Evolutionary conservation across 2,888 invertebrate species (phyloP).

Genomic region (Microplitis manilae): DNA sequence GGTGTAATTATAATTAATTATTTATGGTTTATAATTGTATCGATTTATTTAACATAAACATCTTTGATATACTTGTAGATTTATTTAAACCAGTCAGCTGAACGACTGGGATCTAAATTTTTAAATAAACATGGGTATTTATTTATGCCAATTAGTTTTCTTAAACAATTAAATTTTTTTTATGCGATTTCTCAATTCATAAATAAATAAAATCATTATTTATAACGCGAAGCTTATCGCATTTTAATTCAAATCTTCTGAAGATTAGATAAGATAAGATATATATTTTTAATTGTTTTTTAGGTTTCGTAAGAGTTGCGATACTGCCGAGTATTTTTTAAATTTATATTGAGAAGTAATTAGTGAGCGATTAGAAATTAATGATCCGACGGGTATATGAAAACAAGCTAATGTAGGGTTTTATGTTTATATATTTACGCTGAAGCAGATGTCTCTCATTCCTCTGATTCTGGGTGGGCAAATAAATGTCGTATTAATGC

Average conservation of each 20-base stretch:
- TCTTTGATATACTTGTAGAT: neutral
- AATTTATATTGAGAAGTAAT: constrained; percentile 44
- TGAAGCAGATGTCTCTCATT: constrained; percentile 46
- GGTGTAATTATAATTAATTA: neutral
- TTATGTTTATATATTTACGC: constrained; percentile 8
- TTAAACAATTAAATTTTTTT: constrained; percentile 10
- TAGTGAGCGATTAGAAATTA: constrained; percentile 45
- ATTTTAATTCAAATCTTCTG: neutral
- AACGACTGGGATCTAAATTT: constrained; percentile 4
- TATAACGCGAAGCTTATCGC: neutral
- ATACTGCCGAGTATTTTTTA: neutral
- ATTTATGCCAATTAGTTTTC: neutral
- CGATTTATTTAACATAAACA: neutral
- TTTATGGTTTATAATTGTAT: neutral
- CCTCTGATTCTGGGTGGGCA: constrained; percentile 46
- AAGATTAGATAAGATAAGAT: neutral
- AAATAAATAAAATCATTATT: neutral
- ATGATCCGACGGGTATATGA: constrained; percentile 39
- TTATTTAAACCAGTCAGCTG: constrained; percentile 1
- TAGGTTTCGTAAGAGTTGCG: neutral
- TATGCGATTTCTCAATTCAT: neutral
- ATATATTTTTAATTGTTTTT: neutral
- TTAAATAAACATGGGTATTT: neutral
- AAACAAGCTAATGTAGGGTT: neutral
- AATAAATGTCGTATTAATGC: constrained; percentile 40